phyloP scores from a whole-genome alignment of 2,113 vertebrate genomes.

The Morone saxatilis region DNA sequence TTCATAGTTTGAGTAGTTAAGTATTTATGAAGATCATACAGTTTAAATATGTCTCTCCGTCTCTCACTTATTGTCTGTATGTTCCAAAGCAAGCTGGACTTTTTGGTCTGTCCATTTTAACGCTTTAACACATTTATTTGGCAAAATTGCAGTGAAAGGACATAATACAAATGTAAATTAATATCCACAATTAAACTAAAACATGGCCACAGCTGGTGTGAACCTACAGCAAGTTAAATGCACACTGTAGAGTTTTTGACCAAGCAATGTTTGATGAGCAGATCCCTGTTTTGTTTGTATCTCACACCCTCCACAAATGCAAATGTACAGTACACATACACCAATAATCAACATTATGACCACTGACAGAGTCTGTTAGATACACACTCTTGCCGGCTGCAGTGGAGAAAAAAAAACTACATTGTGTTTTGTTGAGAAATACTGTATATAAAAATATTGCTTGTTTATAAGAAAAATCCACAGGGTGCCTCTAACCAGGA shows the following conservation, averaged over 20 bases:
- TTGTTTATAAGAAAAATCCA: constrained; percentile 7
- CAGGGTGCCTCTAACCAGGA: not conserved
- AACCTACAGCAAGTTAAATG: not conserved
- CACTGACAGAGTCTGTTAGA: no score
- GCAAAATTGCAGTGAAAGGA: not conserved
- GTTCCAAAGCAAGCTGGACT: not conserved
- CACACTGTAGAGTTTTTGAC: not conserved
- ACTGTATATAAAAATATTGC: not conserved
- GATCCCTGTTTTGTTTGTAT: not conserved
- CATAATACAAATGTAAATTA: not conserved
- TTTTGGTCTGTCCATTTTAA: not conserved
- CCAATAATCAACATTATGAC: no score
- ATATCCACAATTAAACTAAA: not conserved
- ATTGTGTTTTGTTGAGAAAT: not conserved
- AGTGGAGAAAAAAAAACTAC: not conserved
- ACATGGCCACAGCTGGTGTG: not conserved
- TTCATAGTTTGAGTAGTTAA: not conserved
- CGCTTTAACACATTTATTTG: no score
- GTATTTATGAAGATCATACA: not conserved
- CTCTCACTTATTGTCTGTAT: not conserved
- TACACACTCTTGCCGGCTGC: no score
- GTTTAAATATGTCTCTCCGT: not conserved
- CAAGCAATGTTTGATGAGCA: not conserved
- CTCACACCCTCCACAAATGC: not conserved
- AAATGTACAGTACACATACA: not conserved